These are phyloP conservation scores for Abrostola triplasia DNA, from an alignment of 2,888 invertebrate species.

Conservation along the genomic window DNA sequence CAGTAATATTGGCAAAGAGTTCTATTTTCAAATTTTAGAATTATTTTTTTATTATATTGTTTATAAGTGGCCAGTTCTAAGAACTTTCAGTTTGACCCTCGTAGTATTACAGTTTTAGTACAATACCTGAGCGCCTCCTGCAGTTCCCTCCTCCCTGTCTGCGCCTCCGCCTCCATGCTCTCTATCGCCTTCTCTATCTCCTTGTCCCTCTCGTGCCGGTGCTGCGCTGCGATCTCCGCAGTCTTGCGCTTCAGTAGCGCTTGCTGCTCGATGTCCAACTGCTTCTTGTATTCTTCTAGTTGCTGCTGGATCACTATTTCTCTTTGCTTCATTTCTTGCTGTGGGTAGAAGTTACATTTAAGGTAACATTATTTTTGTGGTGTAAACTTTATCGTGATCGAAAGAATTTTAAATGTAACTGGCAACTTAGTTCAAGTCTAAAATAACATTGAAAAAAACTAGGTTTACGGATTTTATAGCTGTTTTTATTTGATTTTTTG, in stretches of 20 bases:
- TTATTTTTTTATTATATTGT: no score
- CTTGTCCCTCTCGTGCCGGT: conserved; percentile 92
- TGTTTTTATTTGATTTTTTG: no score
- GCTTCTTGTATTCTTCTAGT: conserved; percentile 90
- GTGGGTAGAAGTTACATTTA: conserved; percentile 5
- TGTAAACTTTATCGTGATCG: no score
- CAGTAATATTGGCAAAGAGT: no score
- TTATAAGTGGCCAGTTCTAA: no score
- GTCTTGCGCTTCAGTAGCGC: conserved; percentile 90
- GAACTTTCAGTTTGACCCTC: no score
- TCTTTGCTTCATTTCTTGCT: conserved; percentile 85
- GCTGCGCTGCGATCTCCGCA: conserved; percentile 90
- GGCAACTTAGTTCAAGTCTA: no score
- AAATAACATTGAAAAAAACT: no score
- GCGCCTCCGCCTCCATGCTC: conserved; percentile 90
- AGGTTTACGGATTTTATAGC: no score
- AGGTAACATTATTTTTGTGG: not conserved
- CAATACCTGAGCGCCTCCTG: conserved; percentile 89
- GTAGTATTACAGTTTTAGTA: no score
- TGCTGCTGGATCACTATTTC: conserved; percentile 89
- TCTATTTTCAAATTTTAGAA: no score
- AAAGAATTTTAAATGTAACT: no score
- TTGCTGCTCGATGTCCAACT: conserved; percentile 89
- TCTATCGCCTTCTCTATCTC: conserved; percentile 93
- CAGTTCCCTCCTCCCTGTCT: conserved; percentile 87